Evolutionary conservation across 1,140 invertebrate genomes (phyloP).

Genomic region (Charaxes varanes): DNA sequence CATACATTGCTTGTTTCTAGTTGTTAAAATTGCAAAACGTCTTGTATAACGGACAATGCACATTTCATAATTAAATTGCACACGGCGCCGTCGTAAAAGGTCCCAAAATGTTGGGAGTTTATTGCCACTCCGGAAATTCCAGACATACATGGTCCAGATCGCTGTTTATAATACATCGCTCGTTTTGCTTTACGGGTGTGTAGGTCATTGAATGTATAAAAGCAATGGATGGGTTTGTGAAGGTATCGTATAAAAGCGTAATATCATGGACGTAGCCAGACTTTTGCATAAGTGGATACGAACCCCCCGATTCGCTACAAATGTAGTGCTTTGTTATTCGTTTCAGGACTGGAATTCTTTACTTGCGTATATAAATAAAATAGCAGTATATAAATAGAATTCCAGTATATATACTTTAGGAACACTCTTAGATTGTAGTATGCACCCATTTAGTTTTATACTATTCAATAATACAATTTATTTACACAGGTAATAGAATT

Average conservation of each 20-base stretch:
- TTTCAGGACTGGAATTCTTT: too few relatives aligned
- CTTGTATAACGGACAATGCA: conserved; percentile 8
- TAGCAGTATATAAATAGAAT: too few relatives aligned
- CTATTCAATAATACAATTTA: too few relatives aligned
- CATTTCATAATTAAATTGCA: conserved; percentile 6
- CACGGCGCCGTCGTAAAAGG: conserved; percentile 1
- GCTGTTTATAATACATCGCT: conserved; percentile 4
- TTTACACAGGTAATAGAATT: too few relatives aligned
- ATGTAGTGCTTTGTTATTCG: too few relatives aligned
- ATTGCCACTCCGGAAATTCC: conserved; percentile 18
- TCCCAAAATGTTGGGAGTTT: conserved; percentile 2
- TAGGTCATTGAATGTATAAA: neutral
- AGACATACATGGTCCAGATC: conserved; percentile 11
- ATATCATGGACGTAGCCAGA: too few relatives aligned
- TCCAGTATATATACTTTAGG: too few relatives aligned
- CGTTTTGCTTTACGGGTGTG: neutral
- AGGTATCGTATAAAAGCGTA: neutral
- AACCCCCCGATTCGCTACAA: too few relatives aligned
- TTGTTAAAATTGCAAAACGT: neutral
- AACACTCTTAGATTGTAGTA: too few relatives aligned
- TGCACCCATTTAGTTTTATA: too few relatives aligned
- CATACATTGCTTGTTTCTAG: conserved; percentile 1
- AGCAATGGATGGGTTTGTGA: conserved; percentile 3
- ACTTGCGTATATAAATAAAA: too few relatives aligned
- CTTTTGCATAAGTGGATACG: too few relatives aligned